phyloP scores from a whole-genome alignment of 2,113 vertebrate genomes.

The Nansenia antarctica region DNA sequence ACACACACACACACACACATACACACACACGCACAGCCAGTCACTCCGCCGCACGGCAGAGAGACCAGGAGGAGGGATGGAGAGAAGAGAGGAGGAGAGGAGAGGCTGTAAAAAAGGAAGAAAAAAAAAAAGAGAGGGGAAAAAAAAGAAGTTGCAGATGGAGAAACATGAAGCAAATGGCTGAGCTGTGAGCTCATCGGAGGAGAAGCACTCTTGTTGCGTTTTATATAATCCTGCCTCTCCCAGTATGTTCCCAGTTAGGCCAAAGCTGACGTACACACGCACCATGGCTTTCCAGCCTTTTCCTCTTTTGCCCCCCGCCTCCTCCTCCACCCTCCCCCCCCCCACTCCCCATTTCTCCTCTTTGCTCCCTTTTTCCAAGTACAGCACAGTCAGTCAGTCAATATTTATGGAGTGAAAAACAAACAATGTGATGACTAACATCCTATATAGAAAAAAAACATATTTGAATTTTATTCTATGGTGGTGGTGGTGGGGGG shows the following conservation, averaged over 20 bases:
- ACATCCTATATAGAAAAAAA: too few relatives aligned
- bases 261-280: conserved; percentile 71
- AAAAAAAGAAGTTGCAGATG: conserved; percentile 71
- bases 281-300: conserved; percentile 39
- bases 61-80: conserved; percentile 41
- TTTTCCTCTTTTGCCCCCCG: conserved; percentile 31
- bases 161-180: conserved; percentile 80
- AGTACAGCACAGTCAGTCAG: conserved; percentile 19
- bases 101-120: conserved; percentile 55
- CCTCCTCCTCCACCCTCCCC: too few relatives aligned
- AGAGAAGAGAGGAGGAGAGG: conserved; percentile 53
- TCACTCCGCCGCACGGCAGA: too few relatives aligned
- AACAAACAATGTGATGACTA: background rate
- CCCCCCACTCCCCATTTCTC: too few relatives aligned
- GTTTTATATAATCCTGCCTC: conserved; percentile 74
- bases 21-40: too few relatives aligned
- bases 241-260: conserved; percentile 70
- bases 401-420: background rate
- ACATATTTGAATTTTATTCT: too few relatives aligned
- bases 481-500: too few relatives aligned
- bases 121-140: conserved; percentile 41
- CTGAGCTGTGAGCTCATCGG: conserved; percentile 79
- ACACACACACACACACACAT: too few relatives aligned
- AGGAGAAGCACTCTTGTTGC: conserved; percentile 64
- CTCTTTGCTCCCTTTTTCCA: conserved; percentile 22